Conservation (phyloP, 2,797 vertebrate genomes). For the Gymnopithys bicolor region DNA sequence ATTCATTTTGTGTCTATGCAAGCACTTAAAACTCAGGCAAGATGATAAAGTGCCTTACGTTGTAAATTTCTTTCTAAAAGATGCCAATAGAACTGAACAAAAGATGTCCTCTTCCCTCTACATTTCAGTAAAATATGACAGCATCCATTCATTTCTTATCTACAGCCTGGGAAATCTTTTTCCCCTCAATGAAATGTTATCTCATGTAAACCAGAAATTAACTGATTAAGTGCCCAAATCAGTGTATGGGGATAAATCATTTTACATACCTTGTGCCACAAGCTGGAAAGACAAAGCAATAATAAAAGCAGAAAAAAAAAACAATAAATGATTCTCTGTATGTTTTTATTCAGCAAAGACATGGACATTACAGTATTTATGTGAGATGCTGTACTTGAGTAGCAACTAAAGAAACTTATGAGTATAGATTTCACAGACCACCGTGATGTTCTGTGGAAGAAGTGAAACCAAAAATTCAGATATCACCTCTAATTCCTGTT, state of each 20-base stretch:
- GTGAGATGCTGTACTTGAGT: background rate
- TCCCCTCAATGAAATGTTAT: background rate
- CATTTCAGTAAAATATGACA: background rate
- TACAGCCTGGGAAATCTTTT: background rate
- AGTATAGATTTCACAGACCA: background rate
- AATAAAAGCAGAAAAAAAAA: background rate
- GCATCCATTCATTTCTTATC: slow-evolving; percentile 2
- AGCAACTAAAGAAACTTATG: background rate
- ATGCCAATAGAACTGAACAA: background rate
- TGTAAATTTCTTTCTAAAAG: background rate
- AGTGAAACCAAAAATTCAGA: background rate
- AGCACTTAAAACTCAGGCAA: background rate
- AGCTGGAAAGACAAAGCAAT: background rate
- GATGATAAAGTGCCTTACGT: background rate
- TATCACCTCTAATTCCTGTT: background rate
- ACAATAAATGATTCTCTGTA: background rate
- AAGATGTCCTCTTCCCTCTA: background rate
- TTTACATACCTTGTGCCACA: background rate
- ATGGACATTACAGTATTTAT: background rate
- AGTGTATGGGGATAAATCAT: background rate
- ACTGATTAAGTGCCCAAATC: background rate
- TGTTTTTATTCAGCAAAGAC: background rate
- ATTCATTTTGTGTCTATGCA: background rate
- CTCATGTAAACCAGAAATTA: background rate
- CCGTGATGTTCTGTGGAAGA: background rate